Evolutionary conservation across 2,888 invertebrate species (phyloP), one percentile per base, ranked within the genome.

Genomic region (Crepidodera aurea): DNA sequence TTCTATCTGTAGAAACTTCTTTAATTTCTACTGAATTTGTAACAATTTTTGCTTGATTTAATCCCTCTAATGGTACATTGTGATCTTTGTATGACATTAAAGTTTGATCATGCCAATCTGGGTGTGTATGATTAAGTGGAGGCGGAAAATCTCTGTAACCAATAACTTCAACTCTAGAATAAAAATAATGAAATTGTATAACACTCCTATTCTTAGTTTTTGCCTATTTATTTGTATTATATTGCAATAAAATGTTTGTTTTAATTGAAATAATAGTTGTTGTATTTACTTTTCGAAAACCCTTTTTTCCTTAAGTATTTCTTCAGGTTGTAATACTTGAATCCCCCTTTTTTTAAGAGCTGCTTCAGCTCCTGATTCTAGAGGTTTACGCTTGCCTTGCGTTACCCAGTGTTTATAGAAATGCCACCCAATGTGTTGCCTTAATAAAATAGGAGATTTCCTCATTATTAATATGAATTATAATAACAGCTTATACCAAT

Each of bases 31-130:
- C 80, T 1, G 92, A 87, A 76, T 95, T 95, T 1, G 92, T 92
- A 4, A 96, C 81, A n/a, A 90, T 82, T 81, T 91, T 89, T 0
- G 93, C 93, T 82, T 96, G 95, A 1, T 84, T 78, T 53, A 90
- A 73, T 8, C 94, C 95, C 80, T 89, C 87, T 18, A 92, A 74
- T 2, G 92, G 80, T 6, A 90, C 87, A 79, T 87, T 88, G 29
- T 83, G 79, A 69, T 89, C 86, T 57, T 81, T 83, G 62, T 86
- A 86, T 1, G 84, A 82, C 63, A 87, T 83, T 71, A 90, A 88
- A 3, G 84, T 83, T 64, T 79, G 81, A 13, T 85, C 80, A 71
- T 90, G 87, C 84, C 88, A 91, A 56, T 89, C 83, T 1, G 89
- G 89, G 78, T 90, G 88, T 16, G 83, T 84, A 63, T 84, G 72